Conservation (phyloP, 2,797 vertebrate species). For the Coilia nasus region DNA sequence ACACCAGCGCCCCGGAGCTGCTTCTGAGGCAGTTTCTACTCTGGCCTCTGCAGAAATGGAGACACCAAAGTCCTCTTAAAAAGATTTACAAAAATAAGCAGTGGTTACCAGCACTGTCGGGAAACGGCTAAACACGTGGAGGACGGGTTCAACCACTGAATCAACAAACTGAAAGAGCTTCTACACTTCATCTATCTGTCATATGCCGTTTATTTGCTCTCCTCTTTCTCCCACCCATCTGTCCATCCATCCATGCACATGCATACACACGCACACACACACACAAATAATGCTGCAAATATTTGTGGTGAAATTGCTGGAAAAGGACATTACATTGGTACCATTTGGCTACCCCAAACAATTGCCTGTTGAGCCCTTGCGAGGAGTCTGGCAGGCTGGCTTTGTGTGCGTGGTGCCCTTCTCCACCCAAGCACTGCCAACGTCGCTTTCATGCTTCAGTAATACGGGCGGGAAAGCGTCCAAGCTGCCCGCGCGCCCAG, state of each 20-base stretch:
- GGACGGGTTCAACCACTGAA: constrained; percentile 52
- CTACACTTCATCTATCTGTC: constrained; percentile 15
- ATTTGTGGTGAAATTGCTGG: constrained; percentile 30
- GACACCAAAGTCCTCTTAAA: constrained; percentile 1
- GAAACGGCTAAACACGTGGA: background rate
- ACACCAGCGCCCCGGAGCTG: background rate
- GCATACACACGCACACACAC: no score
- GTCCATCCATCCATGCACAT: background rate
- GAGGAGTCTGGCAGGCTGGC: constrained; percentile 65
- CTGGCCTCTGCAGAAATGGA: background rate
- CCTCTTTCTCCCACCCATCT: background rate
- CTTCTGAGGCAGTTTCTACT: background rate
- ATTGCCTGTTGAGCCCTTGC: constrained; percentile 63
- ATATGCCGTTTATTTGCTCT: background rate
- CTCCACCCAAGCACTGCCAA: constrained; percentile 69
- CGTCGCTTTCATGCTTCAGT: constrained; percentile 76
- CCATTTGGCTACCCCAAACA: constrained; percentile 64
- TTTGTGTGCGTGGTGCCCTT: constrained; percentile 59
- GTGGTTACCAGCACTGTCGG: background rate
- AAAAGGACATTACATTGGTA: constrained; percentile 49
- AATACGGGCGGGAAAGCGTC: constrained; percentile 61
- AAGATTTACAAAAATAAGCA: background rate
- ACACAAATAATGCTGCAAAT: constrained; percentile 43
- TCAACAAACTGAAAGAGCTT: background rate
- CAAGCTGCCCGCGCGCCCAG: constrained; percentile 56